Evolutionary conservation across 2,888 invertebrate genomes (phyloP).

Genomic region (Lottia gigantea): DNA sequence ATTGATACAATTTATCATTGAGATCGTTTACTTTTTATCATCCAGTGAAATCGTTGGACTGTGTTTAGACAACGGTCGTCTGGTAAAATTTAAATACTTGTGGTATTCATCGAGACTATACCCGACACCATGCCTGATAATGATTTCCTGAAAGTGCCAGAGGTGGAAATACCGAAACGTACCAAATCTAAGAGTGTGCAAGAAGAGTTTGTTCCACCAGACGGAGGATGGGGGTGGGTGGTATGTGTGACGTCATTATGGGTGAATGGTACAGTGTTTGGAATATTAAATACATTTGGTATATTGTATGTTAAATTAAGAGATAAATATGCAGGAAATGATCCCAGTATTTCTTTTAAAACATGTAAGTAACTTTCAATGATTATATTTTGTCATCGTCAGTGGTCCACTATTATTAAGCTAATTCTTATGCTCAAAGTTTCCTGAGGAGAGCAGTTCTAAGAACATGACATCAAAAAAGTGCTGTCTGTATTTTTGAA

Average conservation of each 20-base stretch:
- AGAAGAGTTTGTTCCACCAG: slow-evolving; percentile 46
- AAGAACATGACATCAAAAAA: too few relatives aligned
- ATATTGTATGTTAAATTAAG: slow-evolving; percentile 76
- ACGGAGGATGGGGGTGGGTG: slow-evolving; percentile 86
- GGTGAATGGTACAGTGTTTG: slow-evolving; percentile 90
- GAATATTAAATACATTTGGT: slow-evolving; percentile 89
- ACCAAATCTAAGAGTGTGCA: background rate
- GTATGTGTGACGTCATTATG: slow-evolving; percentile 87
- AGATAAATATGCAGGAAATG: slow-evolving; percentile 74
- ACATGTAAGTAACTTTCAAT: slow-evolving; percentile 83
- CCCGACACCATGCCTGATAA: background rate
- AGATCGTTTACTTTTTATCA: too few relatives aligned
- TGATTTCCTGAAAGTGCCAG: slow-evolving; percentile 17
- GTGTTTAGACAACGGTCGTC: too few relatives aligned
- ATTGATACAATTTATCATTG: too few relatives aligned
- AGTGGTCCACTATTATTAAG: too few relatives aligned
- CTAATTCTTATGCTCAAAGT: too few relatives aligned
- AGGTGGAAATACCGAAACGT: slow-evolving; percentile 18
- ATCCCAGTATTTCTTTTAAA: slow-evolving; percentile 82
- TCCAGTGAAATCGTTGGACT: too few relatives aligned
- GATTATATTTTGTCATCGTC: too few relatives aligned
- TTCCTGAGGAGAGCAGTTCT: too few relatives aligned
- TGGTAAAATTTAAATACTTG: too few relatives aligned
- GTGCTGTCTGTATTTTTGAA: too few relatives aligned
- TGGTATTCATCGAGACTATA: too few relatives aligned